Evolutionary conservation across 2,113 vertebrate species (phyloP).

Genomic region (Melanostigma gelatinosum): DNA sequence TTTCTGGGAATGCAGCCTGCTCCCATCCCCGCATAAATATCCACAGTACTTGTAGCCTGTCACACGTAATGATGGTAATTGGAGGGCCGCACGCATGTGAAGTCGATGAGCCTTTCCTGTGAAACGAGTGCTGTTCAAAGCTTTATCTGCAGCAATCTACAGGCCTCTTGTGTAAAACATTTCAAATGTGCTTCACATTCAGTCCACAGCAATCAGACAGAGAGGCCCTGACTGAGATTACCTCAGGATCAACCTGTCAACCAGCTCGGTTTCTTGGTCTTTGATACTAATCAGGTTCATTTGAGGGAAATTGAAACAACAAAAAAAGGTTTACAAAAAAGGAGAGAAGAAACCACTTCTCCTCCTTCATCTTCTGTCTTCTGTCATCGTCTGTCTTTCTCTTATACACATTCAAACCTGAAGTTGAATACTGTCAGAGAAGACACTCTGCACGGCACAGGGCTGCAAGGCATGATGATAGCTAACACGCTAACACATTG

Average conservation of each 20-base stretch:
- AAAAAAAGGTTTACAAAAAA: not conserved
- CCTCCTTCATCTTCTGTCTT: constrained; percentile 27
- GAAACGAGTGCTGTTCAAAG: constrained; percentile 23
- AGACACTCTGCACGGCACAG: constrained; percentile 42
- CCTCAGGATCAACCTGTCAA: constrained; percentile 43
- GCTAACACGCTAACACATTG: constrained; percentile 62
- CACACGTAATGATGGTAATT: constrained; percentile 35
- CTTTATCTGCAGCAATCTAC: constrained; percentile 16
- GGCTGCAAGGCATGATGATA: constrained; percentile 54
- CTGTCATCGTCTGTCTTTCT: constrained; percentile 25
- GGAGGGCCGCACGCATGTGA: constrained; percentile 13
- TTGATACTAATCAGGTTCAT: constrained; percentile 31
- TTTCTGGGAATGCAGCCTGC: constrained; percentile 9
- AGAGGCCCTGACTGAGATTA: constrained; percentile 42
- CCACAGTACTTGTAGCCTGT: constrained; percentile 1
- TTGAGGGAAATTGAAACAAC: constrained; percentile 22
- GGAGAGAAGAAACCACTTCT: constrained; percentile 13
- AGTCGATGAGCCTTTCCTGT: constrained; percentile 1
- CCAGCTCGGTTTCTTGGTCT: constrained; percentile 37
- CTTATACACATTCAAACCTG: constrained; percentile 34
- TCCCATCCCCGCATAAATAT: constrained; percentile 8
- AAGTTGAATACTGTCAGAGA: constrained; percentile 62
- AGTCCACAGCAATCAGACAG: constrained; percentile 24
- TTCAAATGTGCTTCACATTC: constrained; percentile 36
- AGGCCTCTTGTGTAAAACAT: constrained; percentile 4